phyloP scores from a whole-genome alignment of 2,888 invertebrate species.

The Actias luna region DNA sequence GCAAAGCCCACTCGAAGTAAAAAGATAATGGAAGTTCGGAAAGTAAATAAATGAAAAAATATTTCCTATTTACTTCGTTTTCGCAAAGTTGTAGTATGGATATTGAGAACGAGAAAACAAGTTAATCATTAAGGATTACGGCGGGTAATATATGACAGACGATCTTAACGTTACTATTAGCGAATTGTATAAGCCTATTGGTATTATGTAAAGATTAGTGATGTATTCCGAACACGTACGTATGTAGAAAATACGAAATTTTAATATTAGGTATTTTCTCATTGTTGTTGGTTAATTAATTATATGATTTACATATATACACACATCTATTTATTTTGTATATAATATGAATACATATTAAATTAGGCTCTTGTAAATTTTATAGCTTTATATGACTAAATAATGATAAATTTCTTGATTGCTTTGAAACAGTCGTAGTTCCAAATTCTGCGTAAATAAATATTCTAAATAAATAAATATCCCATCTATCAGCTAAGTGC shows the following conservation, averaged over 20 bases:
- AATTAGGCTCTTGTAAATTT: neutral
- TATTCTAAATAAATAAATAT: neutral
- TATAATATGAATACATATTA: too few relatives aligned
- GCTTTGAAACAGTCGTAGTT: neutral
- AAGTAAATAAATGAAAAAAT: slow-evolving; percentile 7
- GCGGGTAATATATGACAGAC: neutral
- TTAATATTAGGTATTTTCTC: neutral
- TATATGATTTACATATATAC: too few relatives aligned
- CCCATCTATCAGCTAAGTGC: too few relatives aligned
- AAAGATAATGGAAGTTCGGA: neutral
- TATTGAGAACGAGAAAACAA: slow-evolving; percentile 25
- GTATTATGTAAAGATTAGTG: neutral
- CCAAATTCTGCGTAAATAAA: neutral
- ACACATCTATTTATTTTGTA: too few relatives aligned
- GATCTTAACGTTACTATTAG: neutral
- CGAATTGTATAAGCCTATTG: slow-evolving; percentile 1
- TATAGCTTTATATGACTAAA: neutral
- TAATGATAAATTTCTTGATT: neutral
- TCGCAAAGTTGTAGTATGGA: neutral
- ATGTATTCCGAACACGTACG: neutral
- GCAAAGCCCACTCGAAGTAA: neutral
- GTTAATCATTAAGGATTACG: slow-evolving; percentile 18
- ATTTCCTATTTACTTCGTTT: neutral
- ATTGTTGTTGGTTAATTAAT: neutral
- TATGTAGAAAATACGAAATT: neutral